These are phyloP conservation scores for Nesidiocoris tenuis DNA, from an alignment of 2,888 invertebrate genomes.

Conservation along the genomic window DNA sequence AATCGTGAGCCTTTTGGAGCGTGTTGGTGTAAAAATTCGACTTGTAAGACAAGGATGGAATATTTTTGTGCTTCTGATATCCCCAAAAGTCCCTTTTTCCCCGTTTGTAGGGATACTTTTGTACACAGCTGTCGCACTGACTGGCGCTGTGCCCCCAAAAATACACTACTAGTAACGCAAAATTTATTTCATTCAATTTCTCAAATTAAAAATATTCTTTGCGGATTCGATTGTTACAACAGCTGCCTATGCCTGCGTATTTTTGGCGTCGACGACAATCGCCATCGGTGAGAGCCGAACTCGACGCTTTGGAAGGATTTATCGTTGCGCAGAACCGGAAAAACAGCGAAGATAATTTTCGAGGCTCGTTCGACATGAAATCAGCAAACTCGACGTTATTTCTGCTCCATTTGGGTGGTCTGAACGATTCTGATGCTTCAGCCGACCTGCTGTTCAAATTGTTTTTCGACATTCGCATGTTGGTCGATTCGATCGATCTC, in stretches of 20 bases:
- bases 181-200: too few species aligned
- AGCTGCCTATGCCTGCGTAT: slow-evolving; percentile 10
- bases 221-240: too few species aligned
- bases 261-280: not conserved
- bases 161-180: too few species aligned
- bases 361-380: not conserved
- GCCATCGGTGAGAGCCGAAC: slow-evolving; percentile 5
- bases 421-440: not conserved
- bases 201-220: too few species aligned
- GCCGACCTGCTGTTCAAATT: not conserved
- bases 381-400: slow-evolving; percentile 9
- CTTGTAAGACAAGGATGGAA: too few species aligned
- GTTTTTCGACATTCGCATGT: not conserved
- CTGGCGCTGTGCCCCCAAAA: too few species aligned
- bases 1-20: too few species aligned
- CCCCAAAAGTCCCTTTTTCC: too few species aligned
- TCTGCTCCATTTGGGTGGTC: not conserved
- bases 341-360: not conserved
- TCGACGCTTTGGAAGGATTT: slow-evolving; percentile 1
- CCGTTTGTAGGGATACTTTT: too few species aligned
- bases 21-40: too few species aligned
- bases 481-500: not conserved
- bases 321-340: not conserved
- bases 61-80: too few species aligned
- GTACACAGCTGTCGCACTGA: too few species aligned